A percentile compares a stretch with the other conserved stretches of the same genome.
These are phyloP conservation scores for Hiodon alosoides DNA, from an alignment of 2,113 vertebrate genomes.

Conservation along the genomic window DNA sequence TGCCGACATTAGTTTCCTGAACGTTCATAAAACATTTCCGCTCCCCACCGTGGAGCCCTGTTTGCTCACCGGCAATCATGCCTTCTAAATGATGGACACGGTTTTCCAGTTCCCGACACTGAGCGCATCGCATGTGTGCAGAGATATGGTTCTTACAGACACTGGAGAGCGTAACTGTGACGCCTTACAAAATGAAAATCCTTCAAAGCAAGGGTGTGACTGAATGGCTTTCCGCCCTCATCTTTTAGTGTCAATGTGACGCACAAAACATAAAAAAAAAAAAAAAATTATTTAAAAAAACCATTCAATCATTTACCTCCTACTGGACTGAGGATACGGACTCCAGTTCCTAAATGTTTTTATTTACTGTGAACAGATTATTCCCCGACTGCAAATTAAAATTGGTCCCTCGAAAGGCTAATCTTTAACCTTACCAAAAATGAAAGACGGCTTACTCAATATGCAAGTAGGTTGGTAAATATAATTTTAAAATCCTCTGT, in stretches of 20 bases:
- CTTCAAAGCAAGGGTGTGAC: not conserved
- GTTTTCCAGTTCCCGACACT: too few species aligned
- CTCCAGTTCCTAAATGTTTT: constrained; percentile 12
- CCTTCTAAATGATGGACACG: too few species aligned
- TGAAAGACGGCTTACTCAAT: constrained; percentile 63
- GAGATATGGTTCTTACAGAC: too few species aligned
- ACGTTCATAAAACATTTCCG: too few species aligned
- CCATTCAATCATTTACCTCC: not conserved
- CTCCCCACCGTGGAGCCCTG: too few species aligned
- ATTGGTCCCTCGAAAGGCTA: constrained; percentile 32
- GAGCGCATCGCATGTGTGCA: too few species aligned
- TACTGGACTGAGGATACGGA: not conserved
- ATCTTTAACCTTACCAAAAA: constrained; percentile 48
- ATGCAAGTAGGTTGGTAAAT: constrained; percentile 57
- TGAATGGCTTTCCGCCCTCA: not conserved
- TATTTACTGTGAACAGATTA: constrained; percentile 37
- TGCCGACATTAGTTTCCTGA: too few species aligned
- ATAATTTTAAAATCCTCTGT: constrained; percentile 53
- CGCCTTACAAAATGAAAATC: not conserved
- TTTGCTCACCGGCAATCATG: too few species aligned
- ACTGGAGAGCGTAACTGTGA: not conserved
- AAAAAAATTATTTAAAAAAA: not conserved
- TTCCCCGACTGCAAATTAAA: constrained; percentile 30
- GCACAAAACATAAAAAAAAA: not conserved
- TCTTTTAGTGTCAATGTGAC: not conserved